Conservation (phyloP, 2,888 invertebrate species). For the Macrophya annulata region DNA sequence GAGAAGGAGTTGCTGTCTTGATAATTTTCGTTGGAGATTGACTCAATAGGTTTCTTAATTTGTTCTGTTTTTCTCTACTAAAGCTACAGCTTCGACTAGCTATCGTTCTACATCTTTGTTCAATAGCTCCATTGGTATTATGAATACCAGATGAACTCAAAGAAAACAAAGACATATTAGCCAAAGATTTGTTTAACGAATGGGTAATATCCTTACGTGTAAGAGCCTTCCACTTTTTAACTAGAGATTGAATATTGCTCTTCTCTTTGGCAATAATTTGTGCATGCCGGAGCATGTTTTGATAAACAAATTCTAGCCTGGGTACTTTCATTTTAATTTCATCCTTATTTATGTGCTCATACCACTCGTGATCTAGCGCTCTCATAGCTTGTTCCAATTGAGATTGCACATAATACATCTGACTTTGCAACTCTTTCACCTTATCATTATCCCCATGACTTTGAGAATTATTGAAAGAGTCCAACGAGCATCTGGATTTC, state of each 20-base stretch:
- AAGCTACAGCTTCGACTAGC: conserved; percentile 71
- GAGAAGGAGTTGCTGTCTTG: conserved; percentile 71
- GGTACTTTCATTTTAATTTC: conserved; percentile 83
- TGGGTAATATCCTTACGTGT: conserved; percentile 64
- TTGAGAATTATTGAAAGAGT: conserved; percentile 74
- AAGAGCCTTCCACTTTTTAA: conserved; percentile 70
- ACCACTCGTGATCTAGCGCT: conserved; percentile 90
- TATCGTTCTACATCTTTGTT: conserved; percentile 73
- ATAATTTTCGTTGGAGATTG: conserved; percentile 70
- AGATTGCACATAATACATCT: conserved; percentile 87
- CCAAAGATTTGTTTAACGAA: conserved; percentile 70
- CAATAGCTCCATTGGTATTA: conserved; percentile 70
- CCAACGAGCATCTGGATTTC: conserved; percentile 79
- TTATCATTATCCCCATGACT: conserved; percentile 87
- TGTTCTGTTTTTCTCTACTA: conserved; percentile 70
- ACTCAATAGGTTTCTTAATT: conserved; percentile 70
- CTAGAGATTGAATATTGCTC: conserved; percentile 65
- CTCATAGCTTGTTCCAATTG: conserved; percentile 88
- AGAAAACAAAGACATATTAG: conserved; percentile 69
- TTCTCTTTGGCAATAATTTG: conserved; percentile 85
- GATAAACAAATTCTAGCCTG: conserved; percentile 89
- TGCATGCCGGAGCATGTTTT: conserved; percentile 88
- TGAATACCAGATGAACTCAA: conserved; percentile 56
- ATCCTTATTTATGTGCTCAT: conserved; percentile 77
- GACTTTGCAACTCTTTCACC: conserved; percentile 86